These are phyloP conservation scores for Glaucomys volans DNA, from an alignment of 2,113 vertebrate genomes.

Conservation along the genomic window DNA sequence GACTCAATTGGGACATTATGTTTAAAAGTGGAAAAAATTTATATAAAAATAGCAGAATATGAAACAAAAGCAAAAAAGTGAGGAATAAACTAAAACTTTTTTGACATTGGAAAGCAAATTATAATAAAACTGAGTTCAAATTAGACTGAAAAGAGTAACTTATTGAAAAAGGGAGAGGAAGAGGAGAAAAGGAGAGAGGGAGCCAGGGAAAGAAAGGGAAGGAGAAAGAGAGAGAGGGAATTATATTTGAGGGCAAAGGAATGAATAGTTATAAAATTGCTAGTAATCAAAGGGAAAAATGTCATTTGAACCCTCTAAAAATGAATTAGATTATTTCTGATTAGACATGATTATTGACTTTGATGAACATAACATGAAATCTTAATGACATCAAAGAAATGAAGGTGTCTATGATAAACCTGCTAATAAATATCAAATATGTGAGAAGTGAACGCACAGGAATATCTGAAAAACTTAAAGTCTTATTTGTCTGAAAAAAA, in stretches of 20 bases:
- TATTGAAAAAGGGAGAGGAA: not conserved
- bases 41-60: not conserved
- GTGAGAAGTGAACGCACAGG: not conserved
- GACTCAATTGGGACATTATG: not conserved
- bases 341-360: constrained; percentile 30
- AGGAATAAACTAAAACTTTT: not conserved
- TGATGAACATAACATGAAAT: constrained; percentile 14
- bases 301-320: not conserved
- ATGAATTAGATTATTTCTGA: not conserved
- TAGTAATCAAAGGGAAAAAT: constrained; percentile 1
- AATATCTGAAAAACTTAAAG: not conserved
- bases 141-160: not conserved
- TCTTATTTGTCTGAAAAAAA: constrained; percentile 8
- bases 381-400: constrained; percentile 33
- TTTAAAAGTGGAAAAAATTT: not conserved
- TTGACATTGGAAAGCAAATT: not conserved
- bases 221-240: not conserved
- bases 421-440: not conserved
- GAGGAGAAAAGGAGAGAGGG: too few species aligned
- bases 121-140: not conserved
- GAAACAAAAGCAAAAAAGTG: not conserved
- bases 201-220: not conserved
- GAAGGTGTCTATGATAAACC: not conserved
- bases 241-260: not conserved
- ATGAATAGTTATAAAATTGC: not conserved